Conservation (phyloP, 2,113 vertebrate genomes). For the Dromaius novaehollandiae region DNA sequence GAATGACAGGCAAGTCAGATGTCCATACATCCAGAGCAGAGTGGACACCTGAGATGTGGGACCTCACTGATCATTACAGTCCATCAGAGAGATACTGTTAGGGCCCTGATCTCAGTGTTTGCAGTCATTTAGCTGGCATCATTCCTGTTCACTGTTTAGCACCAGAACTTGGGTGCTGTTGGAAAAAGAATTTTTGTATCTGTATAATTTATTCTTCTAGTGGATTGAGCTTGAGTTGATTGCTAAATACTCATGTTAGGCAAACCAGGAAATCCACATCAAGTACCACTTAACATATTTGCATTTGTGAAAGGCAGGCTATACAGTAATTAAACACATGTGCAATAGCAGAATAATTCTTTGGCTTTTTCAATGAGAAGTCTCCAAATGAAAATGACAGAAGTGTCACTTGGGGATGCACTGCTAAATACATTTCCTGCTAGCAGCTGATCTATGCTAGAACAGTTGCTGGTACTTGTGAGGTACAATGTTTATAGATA, state of each 20-base stretch:
- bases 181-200: neutral
- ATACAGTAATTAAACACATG: constrained; percentile 15
- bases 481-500: neutral
- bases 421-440: neutral
- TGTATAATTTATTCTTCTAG: constrained; percentile 7
- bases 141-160: neutral
- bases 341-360: neutral
- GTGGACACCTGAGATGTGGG: constrained; percentile 1
- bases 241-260: neutral
- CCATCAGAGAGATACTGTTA: neutral
- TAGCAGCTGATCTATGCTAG: neutral
- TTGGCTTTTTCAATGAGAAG: constrained; percentile 7
- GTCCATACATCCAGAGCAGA: constrained; percentile 6
- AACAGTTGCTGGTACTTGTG: neutral
- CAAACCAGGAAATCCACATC: constrained; percentile 28
- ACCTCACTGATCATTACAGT: neutral
- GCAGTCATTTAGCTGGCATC: neutral
- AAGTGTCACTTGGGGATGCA: constrained; percentile 2
- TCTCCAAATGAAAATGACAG: neutral
- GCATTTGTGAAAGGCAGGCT: neutral
- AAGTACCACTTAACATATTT: constrained; percentile 12
- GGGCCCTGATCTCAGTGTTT: neutral
- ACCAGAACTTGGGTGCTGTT: neutral
- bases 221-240: neutral
- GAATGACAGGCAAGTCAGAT: neutral